These are phyloP conservation scores for Pollenia angustigena DNA, from an alignment of 2,888 invertebrate genomes.

Conservation along the genomic window DNA sequence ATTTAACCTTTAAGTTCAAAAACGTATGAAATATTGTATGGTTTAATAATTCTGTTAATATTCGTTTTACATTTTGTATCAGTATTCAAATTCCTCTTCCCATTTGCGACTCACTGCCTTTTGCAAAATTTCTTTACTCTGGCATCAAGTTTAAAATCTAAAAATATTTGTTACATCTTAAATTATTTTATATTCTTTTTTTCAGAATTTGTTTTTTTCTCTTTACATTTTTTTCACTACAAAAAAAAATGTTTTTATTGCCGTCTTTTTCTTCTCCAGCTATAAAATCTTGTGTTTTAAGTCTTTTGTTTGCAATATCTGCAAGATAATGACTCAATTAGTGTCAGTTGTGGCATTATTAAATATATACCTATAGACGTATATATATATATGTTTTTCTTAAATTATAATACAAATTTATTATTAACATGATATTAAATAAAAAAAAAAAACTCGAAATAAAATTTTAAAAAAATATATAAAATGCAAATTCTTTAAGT, in stretches of 20 bases:
- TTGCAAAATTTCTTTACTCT: background rate
- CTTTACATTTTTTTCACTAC: background rate
- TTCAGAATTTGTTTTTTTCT: background rate
- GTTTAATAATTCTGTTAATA: too few relatives aligned
- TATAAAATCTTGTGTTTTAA: background rate
- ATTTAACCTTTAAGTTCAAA: too few relatives aligned
- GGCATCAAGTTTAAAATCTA: background rate
- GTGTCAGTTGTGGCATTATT: conserved; percentile 68
- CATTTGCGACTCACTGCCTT: background rate
- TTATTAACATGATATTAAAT: conserved; percentile 44
- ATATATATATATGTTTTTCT: background rate
- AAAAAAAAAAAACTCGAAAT: conserved; percentile 6
- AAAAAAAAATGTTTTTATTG: background rate
- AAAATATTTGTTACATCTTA: conserved; percentile 31
- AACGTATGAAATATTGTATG: too few relatives aligned
- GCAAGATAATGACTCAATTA: conserved; percentile 71
- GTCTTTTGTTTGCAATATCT: conserved; percentile 52
- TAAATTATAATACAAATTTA: conserved; percentile 56
- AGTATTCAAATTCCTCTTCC: background rate
- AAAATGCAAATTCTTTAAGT: conserved; percentile 26
- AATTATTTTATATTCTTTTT: conserved; percentile 7
- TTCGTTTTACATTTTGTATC: too few relatives aligned
- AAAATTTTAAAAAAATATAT: conserved; percentile 2
- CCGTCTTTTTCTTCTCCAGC: background rate
- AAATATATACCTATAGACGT: conserved; percentile 18